These are phyloP conservation scores for Eristalis arbustorum DNA, from an alignment of 2,888 invertebrate genomes.

Conservation along the genomic window DNA sequence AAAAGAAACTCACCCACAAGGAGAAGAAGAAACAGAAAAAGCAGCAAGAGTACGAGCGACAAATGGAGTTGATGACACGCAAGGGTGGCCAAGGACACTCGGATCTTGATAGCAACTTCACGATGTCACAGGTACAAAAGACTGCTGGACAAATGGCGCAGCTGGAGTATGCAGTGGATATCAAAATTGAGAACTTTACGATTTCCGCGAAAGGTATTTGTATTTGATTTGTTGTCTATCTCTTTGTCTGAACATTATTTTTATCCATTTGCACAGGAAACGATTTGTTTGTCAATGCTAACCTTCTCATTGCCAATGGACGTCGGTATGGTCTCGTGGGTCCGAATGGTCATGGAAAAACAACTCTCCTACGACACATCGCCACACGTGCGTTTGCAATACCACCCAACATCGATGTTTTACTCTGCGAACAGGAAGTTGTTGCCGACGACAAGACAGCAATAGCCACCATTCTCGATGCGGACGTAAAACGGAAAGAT, in stretches of 20 bases:
- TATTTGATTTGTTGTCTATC: not conserved
- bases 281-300: conserved; percentile 97
- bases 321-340: conserved; percentile 98
- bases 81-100: conserved; percentile 95
- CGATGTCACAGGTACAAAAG: conserved; percentile 92
- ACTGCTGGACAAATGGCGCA: conserved; percentile 88
- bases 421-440: conserved; percentile 99
- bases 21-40: conserved; percentile 96
- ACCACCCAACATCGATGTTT: conserved; percentile 96
- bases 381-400: conserved; percentile 94
- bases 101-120: conserved; percentile 95
- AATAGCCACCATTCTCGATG: conserved; percentile 94
- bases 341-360: conserved; percentile 99
- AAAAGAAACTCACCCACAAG: conserved; percentile 92
- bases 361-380: conserved; percentile 96
- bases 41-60: conserved; percentile 92
- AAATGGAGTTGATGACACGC: conserved; percentile 91
- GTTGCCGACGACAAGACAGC: conserved; percentile 96
- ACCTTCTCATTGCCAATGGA: conserved; percentile 94
- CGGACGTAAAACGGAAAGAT: conserved; percentile 93
- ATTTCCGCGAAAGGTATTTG: conserved; percentile 92
- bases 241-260: not conserved
- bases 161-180: conserved; percentile 96
- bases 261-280: conserved; percentile 82
- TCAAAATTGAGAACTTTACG: conserved; percentile 98